These are phyloP conservation scores for Pandemis cinnamomeana DNA, from an alignment of 2,888 invertebrate genomes.

Conservation along the genomic window DNA sequence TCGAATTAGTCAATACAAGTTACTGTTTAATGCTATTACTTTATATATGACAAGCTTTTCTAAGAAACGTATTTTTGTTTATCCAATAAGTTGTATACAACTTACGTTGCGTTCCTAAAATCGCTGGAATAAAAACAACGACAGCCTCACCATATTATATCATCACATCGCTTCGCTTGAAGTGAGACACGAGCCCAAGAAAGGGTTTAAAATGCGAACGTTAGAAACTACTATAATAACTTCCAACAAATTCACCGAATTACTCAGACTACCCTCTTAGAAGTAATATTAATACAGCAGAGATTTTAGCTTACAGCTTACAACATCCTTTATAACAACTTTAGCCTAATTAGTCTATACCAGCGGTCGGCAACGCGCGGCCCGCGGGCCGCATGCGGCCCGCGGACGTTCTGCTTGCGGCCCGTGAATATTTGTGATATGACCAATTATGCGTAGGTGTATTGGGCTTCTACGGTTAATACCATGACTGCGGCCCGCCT, in stretches of 20 bases:
- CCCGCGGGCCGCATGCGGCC: no score
- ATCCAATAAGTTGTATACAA: no score
- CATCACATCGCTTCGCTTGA: background rate
- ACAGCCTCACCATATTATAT: background rate
- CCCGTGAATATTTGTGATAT: no score
- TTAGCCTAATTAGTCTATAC: background rate
- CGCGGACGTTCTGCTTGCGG: no score
- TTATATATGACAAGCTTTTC: no score
- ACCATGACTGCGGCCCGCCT: no score
- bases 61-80: no score
- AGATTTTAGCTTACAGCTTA: conserved; percentile 3
- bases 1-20: no score
- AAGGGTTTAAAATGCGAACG: background rate
- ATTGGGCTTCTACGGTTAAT: no score
- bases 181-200: background rate
- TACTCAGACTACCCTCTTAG: background rate
- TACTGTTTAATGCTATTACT: no score
- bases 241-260: background rate
- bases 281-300: background rate
- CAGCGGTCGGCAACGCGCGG: no score
- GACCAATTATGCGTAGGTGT: no score
- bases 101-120: background rate
- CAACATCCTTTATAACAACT: background rate
- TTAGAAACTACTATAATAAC: background rate
- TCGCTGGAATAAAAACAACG: background rate